Conservation (phyloP, 1,140 invertebrate species). For the Apis florea region DNA sequence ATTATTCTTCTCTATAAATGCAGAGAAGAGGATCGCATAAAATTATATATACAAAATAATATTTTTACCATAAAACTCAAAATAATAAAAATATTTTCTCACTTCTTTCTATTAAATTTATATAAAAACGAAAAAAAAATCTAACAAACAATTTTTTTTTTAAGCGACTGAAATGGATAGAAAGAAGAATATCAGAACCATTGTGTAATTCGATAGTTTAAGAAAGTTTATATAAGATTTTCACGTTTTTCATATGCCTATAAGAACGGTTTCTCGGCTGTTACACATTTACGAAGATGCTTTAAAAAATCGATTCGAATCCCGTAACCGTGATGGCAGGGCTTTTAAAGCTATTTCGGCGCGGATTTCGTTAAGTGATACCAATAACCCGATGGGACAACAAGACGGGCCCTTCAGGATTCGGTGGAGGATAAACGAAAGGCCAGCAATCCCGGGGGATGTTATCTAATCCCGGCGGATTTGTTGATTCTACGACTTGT, state of each 20-base stretch:
- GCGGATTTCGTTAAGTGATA: constrained; percentile 70
- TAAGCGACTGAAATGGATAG: not conserved
- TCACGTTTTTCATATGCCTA: not conserved
- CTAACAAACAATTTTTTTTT: not conserved
- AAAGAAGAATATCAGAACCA: not conserved
- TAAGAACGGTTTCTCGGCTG: too few relatives aligned
- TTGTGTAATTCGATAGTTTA: not conserved
- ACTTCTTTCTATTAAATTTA: not conserved
- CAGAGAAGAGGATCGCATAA: too few relatives aligned
- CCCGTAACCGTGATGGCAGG: constrained; percentile 12
- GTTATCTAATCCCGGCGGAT: constrained; percentile 66
- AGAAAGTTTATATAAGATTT: not conserved
- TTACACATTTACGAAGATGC: not conserved
- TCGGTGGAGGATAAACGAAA: constrained; percentile 58
- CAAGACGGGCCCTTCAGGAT: constrained; percentile 58
- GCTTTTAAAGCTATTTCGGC: constrained; percentile 62
- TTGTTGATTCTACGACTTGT: constrained; percentile 67
- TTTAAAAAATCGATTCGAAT: constrained; percentile 26
- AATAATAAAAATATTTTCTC: not conserved
- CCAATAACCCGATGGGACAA: constrained; percentile 69
- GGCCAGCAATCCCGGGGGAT: constrained; percentile 65
- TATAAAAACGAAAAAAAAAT: not conserved
- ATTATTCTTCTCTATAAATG: too few relatives aligned
- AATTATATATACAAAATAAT: too few relatives aligned
- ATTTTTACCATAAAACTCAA: not conserved